Conservation (phyloP, 2,113 vertebrate species). For the Scortum barcoo region DNA sequence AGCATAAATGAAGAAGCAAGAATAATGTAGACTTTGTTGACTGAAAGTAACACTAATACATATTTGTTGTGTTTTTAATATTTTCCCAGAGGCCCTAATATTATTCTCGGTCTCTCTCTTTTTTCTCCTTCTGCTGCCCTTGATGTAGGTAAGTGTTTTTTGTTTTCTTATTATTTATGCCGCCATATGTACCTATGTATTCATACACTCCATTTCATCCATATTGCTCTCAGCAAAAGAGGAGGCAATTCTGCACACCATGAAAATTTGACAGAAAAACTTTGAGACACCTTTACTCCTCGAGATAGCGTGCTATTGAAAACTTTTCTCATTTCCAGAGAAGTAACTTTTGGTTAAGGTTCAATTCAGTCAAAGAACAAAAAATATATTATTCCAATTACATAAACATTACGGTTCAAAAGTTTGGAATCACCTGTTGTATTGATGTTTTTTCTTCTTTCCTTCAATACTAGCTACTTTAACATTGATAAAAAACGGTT, state of each 20-base stretch:
- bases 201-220: slow-evolving; percentile 51
- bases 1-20: slow-evolving; percentile 16
- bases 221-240: slow-evolving; percentile 40
- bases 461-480: too few species aligned
- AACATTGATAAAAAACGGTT: too few species aligned
- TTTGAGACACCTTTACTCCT: neutral
- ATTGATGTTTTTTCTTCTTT: too few species aligned
- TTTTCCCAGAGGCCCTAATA: slow-evolving; percentile 31
- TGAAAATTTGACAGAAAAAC: neutral
- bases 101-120: slow-evolving; percentile 25
- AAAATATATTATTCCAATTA: neutral
- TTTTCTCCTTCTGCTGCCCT: slow-evolving; percentile 34
- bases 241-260: slow-evolving; percentile 8
- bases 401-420: neutral
- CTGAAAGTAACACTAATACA: slow-evolving; percentile 16
- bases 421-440: too few species aligned
- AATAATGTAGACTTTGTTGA: slow-evolving; percentile 7
- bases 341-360: neutral
- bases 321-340: neutral
- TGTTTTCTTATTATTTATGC: slow-evolving; percentile 39
- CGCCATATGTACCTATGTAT: slow-evolving; percentile 3
- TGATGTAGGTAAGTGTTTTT: slow-evolving; percentile 70
- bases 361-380: neutral
- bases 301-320: neutral
- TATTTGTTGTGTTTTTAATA: slow-evolving; percentile 34